A percentile compares a stretch with the other conserved stretches of the same genome.
phyloP scores from a whole-genome alignment of 2,113 vertebrate species.

The Verasper variegatus region DNA sequence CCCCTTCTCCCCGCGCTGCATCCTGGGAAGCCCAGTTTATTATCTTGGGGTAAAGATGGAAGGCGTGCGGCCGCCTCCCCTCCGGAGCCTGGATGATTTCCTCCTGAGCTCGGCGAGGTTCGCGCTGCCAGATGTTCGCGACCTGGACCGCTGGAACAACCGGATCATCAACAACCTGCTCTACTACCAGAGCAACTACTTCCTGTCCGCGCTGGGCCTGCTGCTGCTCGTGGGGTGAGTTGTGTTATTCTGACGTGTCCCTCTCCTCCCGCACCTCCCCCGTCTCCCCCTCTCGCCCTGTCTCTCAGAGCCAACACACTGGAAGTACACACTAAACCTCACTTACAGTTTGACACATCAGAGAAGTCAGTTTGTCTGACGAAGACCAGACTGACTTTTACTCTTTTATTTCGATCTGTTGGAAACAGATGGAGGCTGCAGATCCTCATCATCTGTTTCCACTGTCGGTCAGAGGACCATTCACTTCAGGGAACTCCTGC shows the following conservation, averaged over 20 bases:
- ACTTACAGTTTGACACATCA: neutral
- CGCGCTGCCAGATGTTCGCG: constrained; percentile 61
- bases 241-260: constrained; percentile 31
- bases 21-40: constrained; percentile 40
- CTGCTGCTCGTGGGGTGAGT: constrained; percentile 67
- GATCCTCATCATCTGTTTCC: too few species aligned
- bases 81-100: constrained; percentile 72
- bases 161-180: constrained; percentile 76
- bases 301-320: neutral
- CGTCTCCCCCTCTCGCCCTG: neutral
- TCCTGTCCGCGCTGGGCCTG: constrained; percentile 41
- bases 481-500: too few species aligned
- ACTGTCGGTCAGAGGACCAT: too few species aligned
- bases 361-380: neutral
- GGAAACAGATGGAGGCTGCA: neutral
- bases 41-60: constrained; percentile 53
- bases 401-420: neutral
- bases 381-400: too few species aligned
- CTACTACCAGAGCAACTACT: constrained; percentile 77
- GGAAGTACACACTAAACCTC: neutral
- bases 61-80: constrained; percentile 70
- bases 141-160: constrained; percentile 75
- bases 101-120: constrained; percentile 63
- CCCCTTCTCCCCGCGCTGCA: constrained; percentile 19
- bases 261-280: neutral